Percentiles rank a stretch among this genome's conserved stretches.
phyloP scores from a whole-genome alignment of 2,797 vertebrate genomes.

The Lutjanus campechanus region DNA sequence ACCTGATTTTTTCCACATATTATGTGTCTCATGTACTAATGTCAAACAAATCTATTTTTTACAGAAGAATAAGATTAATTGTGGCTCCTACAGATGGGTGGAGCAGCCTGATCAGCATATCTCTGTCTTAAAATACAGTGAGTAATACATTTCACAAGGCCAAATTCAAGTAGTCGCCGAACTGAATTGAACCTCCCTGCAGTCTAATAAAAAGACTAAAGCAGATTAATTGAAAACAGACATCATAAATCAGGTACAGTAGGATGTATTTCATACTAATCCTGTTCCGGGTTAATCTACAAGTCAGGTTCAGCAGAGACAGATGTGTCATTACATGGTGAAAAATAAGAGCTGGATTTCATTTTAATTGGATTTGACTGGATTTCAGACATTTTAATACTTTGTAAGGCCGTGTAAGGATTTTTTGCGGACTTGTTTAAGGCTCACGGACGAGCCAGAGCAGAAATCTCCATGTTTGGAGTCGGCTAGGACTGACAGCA shows the following conservation, averaged over 20 bases:
- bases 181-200: background rate
- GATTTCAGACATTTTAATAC: conserved; percentile 53
- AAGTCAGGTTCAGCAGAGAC: conserved; percentile 23
- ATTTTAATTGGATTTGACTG: conserved; percentile 55
- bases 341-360: conserved; percentile 39
- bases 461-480: conserved; percentile 20
- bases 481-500: background rate
- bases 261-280: conserved; percentile 43
- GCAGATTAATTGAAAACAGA: conserved; percentile 30
- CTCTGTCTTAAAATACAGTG: background rate
- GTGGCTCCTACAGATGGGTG: too few species aligned
- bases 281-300: conserved; percentile 41
- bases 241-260: conserved; percentile 36
- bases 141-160: background rate
- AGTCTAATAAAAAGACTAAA: background rate
- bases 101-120: background rate
- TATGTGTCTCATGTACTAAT: too few species aligned
- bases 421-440: conserved; percentile 18
- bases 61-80: too few species aligned
- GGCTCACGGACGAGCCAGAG: background rate
- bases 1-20: too few species aligned
- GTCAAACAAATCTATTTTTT: too few species aligned
- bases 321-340: conserved; percentile 36
- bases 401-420: conserved; percentile 13
- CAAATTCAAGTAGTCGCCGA: background rate